Base-by-base conservation (phyloP, 2,797 vertebrate species). In the Clarias pachynema region DNA sequence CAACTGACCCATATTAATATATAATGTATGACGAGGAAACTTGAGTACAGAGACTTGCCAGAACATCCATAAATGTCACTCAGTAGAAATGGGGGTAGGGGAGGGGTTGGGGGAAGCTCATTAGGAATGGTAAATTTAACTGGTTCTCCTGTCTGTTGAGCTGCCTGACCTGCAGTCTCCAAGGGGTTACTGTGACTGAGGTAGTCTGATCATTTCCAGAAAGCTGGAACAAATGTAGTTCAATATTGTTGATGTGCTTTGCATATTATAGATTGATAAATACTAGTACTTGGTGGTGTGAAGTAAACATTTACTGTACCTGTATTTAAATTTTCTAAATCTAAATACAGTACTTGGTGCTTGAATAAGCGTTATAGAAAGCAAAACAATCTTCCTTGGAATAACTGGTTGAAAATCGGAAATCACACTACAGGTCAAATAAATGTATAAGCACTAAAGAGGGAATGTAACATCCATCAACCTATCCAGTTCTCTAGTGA, bases 11-110 rank as follows among this genome's bases (percentile, higher is more conserved):
- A 60, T 84, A 66, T 84, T 84, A 83, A 79, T 85, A 60, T 74
- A 81, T 84, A 85, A 85, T 79, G 80, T 73, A 83, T 74, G 68
- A 80, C n/a, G 22, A 73, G n/a, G 84, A 37, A 83, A 85, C 29
- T 18, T 63, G 66, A 78, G 31, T 31, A 69, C 16, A 63, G n/a
- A 63, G 22, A 29, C 56, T 69, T 68, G 57, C 34, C 24, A 65
- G 20, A 75, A 29, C 57, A 78, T 81, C 40, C 37, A 70, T 78
- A 78, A 72, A 56, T 87, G 60, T 40, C 65, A 82, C 79, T 74
- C 59, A 49, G 53, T 40, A 80, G 74, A 83, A 37, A 31, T 34
- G n/a, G n/a, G 73, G 15, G 59, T 31, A 26, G 53, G 62, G 49
- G 60, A 56, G 49, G 60, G 63, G 49, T 12, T 31, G 63, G 72